Evolutionary conservation across 2,113 vertebrate species (phyloP).

Genomic region (Ciconia maguari): DNA sequence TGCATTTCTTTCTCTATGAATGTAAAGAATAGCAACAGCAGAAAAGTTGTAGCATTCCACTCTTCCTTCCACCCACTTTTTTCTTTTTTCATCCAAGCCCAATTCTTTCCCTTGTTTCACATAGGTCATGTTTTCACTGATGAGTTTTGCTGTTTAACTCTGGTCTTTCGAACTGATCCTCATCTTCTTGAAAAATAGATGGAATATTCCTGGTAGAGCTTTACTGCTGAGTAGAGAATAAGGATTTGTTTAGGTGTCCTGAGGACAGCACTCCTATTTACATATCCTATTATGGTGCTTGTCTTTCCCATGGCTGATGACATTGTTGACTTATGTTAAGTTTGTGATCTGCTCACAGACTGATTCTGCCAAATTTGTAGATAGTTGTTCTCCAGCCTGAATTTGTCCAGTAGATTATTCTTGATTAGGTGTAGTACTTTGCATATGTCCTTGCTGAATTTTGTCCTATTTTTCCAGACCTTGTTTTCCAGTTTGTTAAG

Average conservation of each 20-base stretch:
- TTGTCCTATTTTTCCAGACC: not conserved
- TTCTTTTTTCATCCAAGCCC: not conserved
- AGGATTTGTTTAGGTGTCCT: not conserved
- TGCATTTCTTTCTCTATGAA: not conserved
- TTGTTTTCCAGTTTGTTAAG: not conserved
- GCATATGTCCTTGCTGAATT: not conserved
- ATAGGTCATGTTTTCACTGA: not conserved
- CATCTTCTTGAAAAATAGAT: not conserved
- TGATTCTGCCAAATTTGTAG: not conserved
- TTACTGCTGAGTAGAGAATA: not conserved
- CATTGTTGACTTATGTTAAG: not conserved
- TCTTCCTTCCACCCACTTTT: not conserved
- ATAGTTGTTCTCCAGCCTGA: not conserved
- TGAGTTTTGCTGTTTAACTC: not conserved
- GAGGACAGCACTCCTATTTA: not conserved
- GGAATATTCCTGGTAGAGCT: not conserved
- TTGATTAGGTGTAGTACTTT: not conserved
- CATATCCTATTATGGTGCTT: not conserved
- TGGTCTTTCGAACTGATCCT: not conserved
- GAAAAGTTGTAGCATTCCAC: not conserved
- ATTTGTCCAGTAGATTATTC: not conserved
- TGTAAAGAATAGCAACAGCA: not conserved
- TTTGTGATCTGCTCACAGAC: not conserved
- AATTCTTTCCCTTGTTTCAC: not conserved
- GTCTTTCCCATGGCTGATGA: not conserved